Base-by-base conservation (phyloP, 1,140 invertebrate genomes). In the Trichoplusia ni region DNA sequence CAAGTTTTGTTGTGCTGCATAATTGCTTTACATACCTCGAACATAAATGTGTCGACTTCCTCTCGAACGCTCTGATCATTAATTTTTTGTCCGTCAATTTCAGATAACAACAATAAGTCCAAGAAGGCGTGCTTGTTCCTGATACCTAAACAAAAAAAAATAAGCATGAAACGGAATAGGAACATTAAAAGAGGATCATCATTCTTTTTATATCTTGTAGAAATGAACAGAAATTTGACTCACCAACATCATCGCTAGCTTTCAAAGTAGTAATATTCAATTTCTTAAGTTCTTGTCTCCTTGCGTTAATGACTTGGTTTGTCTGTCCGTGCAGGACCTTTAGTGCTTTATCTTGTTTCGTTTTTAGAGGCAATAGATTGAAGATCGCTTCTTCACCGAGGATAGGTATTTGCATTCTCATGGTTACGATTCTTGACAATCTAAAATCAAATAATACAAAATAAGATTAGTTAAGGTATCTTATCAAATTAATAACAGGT, bases 41-140 rank as follows among this genome's bases (percentile, higher is more conserved):
- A 95, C 92, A 95, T 94, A 68, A 96, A 95, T 0, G 95, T 95
- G 65, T 95, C 93, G 0, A 95, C 94, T 91, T 95, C 94, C 86
- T 95, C 93, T 54, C 93, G 85, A 9, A 97, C 94, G 69, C 95
- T 94, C 8, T 92, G 83, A 70, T 95, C 90, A 8, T 91, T 92
- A 29, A 96, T 87, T 29, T 84, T 82, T 29, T 85, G 78, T 2
- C 92, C 93, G 66, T 93, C 91, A 5, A 92, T 81, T 59, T 91
- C 92, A 29, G 92, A 90, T 72, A 94, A 87, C 2, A 97, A 85
- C 5, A 97, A 79, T 35, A 96, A 84, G 89, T 97, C 96, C 70
- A 97, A 89, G 82, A 97, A 95, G 4, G 95, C 95, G 58, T 94
- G 86, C 67, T 93, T 92, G 38, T 94, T 94, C 69, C 92, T 93